phyloP scores from a whole-genome alignment of 2,113 vertebrate genomes.

The Clupea harengus region DNA sequence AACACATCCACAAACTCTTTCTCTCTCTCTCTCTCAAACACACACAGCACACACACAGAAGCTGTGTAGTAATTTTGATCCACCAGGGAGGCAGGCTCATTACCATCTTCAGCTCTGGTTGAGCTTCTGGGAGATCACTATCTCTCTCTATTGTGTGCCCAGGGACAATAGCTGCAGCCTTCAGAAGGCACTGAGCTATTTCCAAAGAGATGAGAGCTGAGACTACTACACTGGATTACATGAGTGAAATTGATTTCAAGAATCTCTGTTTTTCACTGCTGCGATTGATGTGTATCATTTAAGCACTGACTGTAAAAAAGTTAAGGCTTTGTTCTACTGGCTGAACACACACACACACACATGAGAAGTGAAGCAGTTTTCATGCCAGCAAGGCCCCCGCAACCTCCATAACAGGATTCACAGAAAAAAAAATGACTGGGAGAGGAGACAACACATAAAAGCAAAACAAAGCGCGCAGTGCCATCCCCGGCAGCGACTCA shows the following conservation, averaged over 20 bases:
- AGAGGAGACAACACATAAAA: conserved; percentile 13
- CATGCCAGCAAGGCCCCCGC: too few species aligned
- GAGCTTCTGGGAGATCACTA: conserved; percentile 26
- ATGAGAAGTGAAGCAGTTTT: neutral
- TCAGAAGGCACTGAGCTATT: neutral
- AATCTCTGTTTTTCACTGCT: neutral
- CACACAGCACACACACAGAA: conserved; percentile 16
- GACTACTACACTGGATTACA: neutral
- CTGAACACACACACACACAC: neutral
- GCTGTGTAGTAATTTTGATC: neutral
- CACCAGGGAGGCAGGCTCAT: conserved; percentile 27
- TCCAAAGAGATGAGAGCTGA: neutral
- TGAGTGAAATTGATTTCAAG: neutral
- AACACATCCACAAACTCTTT: neutral
- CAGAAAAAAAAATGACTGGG: neutral
- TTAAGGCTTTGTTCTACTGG: too few species aligned
- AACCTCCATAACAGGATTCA: neutral
- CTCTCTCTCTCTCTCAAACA: neutral
- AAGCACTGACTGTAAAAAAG: too few species aligned
- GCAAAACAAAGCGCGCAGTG: conserved; percentile 19
- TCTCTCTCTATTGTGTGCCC: conserved; percentile 14
- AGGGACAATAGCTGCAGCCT: conserved; percentile 17
- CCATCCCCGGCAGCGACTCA: conserved; percentile 21
- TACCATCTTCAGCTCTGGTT: conserved; percentile 27
- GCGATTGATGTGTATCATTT: too few species aligned